These are phyloP conservation scores for Stegostoma tigrinum DNA, from an alignment of 2,113 vertebrate species.

Conservation along the genomic window DNA sequence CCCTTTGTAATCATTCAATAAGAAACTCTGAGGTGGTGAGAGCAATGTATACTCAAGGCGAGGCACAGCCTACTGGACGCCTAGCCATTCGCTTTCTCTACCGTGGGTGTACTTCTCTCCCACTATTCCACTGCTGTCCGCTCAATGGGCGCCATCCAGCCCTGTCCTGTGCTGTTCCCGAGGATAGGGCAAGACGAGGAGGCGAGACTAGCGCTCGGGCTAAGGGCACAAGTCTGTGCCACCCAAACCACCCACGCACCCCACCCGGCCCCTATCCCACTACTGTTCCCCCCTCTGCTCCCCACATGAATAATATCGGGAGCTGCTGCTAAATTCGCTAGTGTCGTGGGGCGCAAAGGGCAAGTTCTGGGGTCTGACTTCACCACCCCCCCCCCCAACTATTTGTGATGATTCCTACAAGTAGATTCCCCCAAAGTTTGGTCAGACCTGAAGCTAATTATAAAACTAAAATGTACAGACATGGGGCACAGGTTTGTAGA, in stretches of 20 bases:
- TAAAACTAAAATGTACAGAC: neutral
- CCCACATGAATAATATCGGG: too few species aligned
- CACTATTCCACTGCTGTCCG: too few species aligned
- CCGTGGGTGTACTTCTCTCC: too few species aligned
- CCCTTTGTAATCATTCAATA: neutral
- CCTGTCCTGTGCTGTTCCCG: too few species aligned
- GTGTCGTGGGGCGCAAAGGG: neutral
- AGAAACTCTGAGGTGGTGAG: neutral
- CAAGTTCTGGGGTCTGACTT: neutral
- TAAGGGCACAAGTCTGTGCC: neutral
- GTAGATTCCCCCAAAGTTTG: neutral
- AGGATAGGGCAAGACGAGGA: too few species aligned
- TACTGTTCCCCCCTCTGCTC: neutral
- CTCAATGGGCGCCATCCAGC: too few species aligned
- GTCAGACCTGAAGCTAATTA: neutral
- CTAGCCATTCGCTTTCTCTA: neutral
- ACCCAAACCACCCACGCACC: neutral
- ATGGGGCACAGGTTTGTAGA: too few species aligned
- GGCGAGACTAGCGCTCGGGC: too few species aligned
- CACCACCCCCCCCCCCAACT: neutral
- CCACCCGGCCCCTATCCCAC: neutral
- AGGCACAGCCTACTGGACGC: neutral
- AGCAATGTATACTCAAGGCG: neutral
- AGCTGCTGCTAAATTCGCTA: neutral
- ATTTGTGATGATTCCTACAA: neutral